Base-by-base conservation (phyloP, 2,797 vertebrate species). In the Coracias cyanogaster region DNA sequence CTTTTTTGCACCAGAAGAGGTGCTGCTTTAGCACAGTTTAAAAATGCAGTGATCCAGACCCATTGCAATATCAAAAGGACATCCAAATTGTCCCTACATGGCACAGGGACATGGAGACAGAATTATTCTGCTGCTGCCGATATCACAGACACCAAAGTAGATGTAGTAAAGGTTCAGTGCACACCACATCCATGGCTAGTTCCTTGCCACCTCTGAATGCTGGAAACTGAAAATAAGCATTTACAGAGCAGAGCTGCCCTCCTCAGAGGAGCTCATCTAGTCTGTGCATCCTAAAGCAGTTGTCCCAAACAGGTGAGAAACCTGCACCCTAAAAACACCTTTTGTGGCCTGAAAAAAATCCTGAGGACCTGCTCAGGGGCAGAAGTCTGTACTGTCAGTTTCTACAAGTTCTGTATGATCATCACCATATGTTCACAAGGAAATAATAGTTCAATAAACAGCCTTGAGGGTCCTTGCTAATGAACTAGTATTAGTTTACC, bases 121-220 rank as follows among this genome's bases (percentile, higher is more conserved):
- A 14, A 31, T n/a, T 80, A 11, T 45, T 85, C 45, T 24, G 15
- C 12, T 48, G 31, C n/a, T 74, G 37, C 24, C 41, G 52, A 1
- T 41, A 74, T 35, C 25, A 29, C 22, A n/a, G 19, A 52, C 25
- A 37, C 4, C 54, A 12, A 1, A 41, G 49, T 37, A 15, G 46
- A 52, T 0, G 1, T 8, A 70, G 73, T 19, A 66, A 86, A 89
- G 33, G 16, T 46, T 61, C 51, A 52, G 21, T 3, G 9, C 16
- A 41, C 41, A 28, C 7, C 52, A 33, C 37, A 28, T 41, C 46
- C 3, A 3, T 8, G 13, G 18, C 46, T 48, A 28, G 13, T 57
- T 10, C 11, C 31, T 45, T 3, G 3, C 0, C 1, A 28, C 16
- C 14, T 86, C 24, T 1, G 2, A 62, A 62, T 39, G 43, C 14